Percentiles rank a stretch among this genome's conserved stretches.
phyloP scores from a whole-genome alignment of 2,113 vertebrate species.

The Fregata magnificens region DNA sequence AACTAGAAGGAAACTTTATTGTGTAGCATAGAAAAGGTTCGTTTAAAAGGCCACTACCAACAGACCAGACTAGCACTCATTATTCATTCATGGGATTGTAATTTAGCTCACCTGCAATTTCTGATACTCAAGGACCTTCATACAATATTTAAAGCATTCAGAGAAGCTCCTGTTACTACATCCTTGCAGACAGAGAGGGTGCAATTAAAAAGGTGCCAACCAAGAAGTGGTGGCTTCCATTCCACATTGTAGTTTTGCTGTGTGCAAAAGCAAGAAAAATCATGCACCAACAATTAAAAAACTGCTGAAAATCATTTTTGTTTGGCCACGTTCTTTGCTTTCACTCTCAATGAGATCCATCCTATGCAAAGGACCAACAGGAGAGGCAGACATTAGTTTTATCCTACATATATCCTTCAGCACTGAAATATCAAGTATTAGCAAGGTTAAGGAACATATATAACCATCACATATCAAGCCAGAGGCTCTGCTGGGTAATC shows the following conservation, averaged over 20 bases:
- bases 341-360: neutral
- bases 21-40: neutral
- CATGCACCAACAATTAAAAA: neutral
- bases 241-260: neutral
- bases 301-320: neutral
- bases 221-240: neutral
- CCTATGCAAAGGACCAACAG: neutral
- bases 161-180: neutral
- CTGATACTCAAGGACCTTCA: neutral
- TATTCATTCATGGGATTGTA: neutral
- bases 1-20: neutral
- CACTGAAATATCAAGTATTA: neutral
- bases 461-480: neutral
- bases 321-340: neutral
- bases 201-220: neutral
- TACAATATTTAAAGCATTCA: neutral
- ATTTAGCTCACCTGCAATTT: neutral
- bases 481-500: neutral
- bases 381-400: neutral
- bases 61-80: neutral
- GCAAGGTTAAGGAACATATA: neutral
- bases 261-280: neutral
- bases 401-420: neutral
- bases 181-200: neutral
- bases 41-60: neutral